Percentiles rank a stretch among this genome's conserved stretches.
Evolutionary conservation across 2,888 invertebrate genomes (phyloP).

Genomic region (Crepidodera aurea): DNA sequence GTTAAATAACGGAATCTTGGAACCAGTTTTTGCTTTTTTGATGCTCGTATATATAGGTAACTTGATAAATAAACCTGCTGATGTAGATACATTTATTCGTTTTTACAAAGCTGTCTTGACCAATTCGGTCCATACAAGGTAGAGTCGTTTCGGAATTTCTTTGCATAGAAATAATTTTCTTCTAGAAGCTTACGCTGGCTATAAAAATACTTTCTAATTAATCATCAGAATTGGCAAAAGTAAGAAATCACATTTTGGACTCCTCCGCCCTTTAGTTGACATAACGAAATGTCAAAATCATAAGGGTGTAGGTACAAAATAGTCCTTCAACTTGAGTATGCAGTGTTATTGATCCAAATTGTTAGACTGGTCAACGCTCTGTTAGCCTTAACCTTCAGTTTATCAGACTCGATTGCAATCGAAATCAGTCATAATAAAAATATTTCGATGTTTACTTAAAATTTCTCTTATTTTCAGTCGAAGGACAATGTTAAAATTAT

Average conservation of each 20-base stretch:
- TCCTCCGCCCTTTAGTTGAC: constrained; percentile 17
- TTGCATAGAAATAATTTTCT: not conserved
- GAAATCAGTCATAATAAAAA: constrained; percentile 11
- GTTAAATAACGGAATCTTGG: constrained; percentile 34
- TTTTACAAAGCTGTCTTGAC: constrained; percentile 28
- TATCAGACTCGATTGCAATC: constrained; percentile 13
- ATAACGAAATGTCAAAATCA: constrained; percentile 32
- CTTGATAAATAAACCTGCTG: constrained; percentile 24
- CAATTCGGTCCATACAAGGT: constrained; percentile 14
- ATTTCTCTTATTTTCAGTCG: constrained; percentile 1
- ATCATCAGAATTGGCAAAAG: not conserved
- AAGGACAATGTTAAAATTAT: not conserved
- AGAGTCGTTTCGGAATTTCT: not conserved
- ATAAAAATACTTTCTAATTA: not conserved
- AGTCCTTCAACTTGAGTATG: constrained; percentile 27
- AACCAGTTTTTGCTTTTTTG: constrained; percentile 36
- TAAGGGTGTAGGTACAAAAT: constrained; percentile 33
- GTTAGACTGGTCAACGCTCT: constrained; percentile 42
- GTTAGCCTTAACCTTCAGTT: constrained; percentile 26
- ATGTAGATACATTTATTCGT: constrained; percentile 19
- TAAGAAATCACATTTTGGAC: not conserved
- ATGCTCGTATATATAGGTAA: constrained; percentile 24
- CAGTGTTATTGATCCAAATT: constrained; percentile 35
- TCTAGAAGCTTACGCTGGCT: not conserved
- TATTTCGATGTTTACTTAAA: not conserved